A percentile compares a stretch with the other conserved stretches of the same genome.
Conservation (phyloP, 1,140 invertebrate species). For the Stegodyphus mimosarum region DNA sequence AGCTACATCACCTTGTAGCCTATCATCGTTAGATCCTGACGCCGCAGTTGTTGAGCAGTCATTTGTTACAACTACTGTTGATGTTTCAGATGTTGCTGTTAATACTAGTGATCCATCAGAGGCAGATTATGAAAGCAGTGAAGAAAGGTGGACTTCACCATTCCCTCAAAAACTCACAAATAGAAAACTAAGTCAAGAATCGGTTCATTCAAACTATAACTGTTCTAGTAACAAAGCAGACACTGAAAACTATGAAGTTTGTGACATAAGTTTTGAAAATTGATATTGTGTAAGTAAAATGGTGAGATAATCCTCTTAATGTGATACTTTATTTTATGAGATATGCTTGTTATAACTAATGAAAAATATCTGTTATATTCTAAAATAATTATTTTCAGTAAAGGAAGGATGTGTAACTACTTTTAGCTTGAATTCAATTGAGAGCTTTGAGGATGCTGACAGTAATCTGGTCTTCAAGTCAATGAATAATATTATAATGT, state of each 20-base stretch:
- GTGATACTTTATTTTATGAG: background rate
- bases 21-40: conserved; percentile 40
- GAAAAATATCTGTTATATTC: no score
- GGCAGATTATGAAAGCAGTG: conserved; percentile 48
- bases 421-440: no score
- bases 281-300: background rate
- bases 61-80: conserved; percentile 8
- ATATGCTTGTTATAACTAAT: no score
- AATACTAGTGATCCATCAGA: conserved; percentile 53
- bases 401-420: no score
- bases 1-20: conserved; percentile 48
- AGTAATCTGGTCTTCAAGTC: no score
- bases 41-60: conserved; percentile 12
- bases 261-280: conserved; percentile 50
- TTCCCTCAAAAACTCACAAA: conserved; percentile 13
- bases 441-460: no score
- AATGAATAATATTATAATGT: no score
- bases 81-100: conserved; percentile 42
- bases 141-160: conserved; percentile 33
- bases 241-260: conserved; percentile 42
- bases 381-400: no score
- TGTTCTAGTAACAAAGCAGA: background rate
- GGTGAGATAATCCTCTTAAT: background rate
- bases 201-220: background rate
- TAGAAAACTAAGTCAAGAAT: background rate